Evolutionary conservation across 2,888 invertebrate genomes (phyloP), one percentile per base, ranked within the genome.

Genomic region (Latheticus oryzae): DNA sequence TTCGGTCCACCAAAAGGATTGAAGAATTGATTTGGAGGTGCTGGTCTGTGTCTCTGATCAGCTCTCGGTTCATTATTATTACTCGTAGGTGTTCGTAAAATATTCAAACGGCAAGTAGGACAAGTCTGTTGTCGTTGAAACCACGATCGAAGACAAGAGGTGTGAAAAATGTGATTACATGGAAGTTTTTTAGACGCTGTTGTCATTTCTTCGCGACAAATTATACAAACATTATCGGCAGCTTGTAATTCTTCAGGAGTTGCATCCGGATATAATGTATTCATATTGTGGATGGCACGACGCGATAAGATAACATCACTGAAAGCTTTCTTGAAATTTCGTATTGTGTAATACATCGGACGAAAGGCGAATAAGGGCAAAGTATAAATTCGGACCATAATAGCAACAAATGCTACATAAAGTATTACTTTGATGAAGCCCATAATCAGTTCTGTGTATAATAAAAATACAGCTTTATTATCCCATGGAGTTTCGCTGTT

Each of bases 61-160:
- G 59, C 59, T 2, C 63, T 56, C 23, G 62, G 61, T 23, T 63
- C 58, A 48, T 65, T 65, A 48, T 64, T 65, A 37, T 61, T 65
- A 11, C 43, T 33, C 3, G 71, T 57, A 0, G 74, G 69, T 5
- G 72, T 72, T 5, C 76, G 77, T 76, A 73, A 70, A 64, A 79
- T 95, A 80, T 98, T 97, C 63, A 97, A 84, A 7, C 97, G 87
- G 77, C 99, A 99, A 2, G 99, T 99, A 1, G 99, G 99, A 76
- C 99, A 99, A 2, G 99, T 99, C 81, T 99, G 99, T 78, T 99
- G 99, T 4, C 99, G 87, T 81, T 99, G 99, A 82, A 99, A 99
- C 99, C 99, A 99, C 24, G 97, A 95, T 38, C 98, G 88, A 50
- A 99, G 84, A 79, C 99, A 99, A 48, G 93, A 91, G 33, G 97